phyloP scores from a whole-genome alignment of 2,113 vertebrate genomes.

The Phoenicopterus ruber region DNA sequence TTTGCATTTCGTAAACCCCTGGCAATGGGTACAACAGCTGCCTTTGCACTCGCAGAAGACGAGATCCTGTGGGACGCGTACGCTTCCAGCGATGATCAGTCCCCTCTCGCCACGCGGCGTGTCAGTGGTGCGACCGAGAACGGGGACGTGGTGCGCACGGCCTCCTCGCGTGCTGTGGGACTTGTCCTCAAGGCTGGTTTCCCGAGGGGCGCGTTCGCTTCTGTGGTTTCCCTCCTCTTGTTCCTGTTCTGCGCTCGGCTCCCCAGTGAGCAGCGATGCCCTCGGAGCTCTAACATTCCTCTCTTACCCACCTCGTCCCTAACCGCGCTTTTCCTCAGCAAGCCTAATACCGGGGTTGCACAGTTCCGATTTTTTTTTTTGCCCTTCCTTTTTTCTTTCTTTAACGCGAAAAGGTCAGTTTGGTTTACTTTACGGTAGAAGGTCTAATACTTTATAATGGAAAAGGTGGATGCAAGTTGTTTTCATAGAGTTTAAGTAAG shows the following conservation, averaged over 20 bases:
- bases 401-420: neutral
- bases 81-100: neutral
- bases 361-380: neutral
- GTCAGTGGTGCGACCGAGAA: neutral
- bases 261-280: neutral
- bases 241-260: neutral
- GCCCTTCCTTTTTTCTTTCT: neutral
- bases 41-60: neutral
- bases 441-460: neutral
- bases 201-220: accelerated
- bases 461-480: constrained; percentile 21
- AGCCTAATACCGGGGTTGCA: neutral
- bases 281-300: neutral
- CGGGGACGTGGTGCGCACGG: accelerated
- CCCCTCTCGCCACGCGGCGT: neutral
- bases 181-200: neutral
- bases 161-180: neutral
- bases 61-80: neutral
- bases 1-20: neutral
- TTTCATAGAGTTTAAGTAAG: constrained; percentile 22
- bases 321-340: neutral
- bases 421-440: constrained; percentile 1
- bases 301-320: neutral
- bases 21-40: neutral
- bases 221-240: neutral